Evolutionary conservation across 2,888 invertebrate species (phyloP).

Genomic region (Hecatera dysodea): DNA sequence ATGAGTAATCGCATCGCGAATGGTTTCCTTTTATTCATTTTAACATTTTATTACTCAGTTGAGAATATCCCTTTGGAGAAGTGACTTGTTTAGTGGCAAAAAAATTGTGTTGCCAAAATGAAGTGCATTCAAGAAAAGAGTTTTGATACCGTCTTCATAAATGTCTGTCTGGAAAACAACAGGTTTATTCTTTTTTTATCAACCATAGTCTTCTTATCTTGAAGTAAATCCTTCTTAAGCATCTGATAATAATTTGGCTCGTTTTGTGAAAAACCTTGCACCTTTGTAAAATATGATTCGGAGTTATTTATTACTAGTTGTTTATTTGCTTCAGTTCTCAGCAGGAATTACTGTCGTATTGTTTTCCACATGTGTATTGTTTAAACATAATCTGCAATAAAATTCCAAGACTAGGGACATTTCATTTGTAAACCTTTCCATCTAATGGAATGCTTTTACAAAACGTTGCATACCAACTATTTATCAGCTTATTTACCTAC

Average conservation of each 20-base stretch:
- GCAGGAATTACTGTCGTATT: slow-evolving; percentile 3
- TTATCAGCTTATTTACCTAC: slow-evolving; percentile 15
- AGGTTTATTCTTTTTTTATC: slow-evolving; percentile 47
- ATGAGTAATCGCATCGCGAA: slow-evolving; percentile 58
- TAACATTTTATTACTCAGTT: slow-evolving; percentile 51
- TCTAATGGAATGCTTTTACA: slow-evolving; percentile 4
- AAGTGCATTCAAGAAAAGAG: slow-evolving; percentile 46
- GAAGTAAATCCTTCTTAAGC: slow-evolving; percentile 25
- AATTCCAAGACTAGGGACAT: neutral
- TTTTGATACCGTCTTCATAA: slow-evolving; percentile 39
- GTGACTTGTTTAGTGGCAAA: slow-evolving; percentile 13
- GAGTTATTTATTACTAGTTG: slow-evolving; percentile 20
- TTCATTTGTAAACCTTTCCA: neutral
- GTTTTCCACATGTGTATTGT: slow-evolving; percentile 4
- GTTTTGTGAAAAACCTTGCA: slow-evolving; percentile 8
- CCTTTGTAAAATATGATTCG: neutral
- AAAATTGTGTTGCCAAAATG: slow-evolving; percentile 44
- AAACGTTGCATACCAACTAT: neutral
- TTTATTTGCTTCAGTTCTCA: neutral
- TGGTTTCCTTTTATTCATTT: slow-evolving; percentile 38
- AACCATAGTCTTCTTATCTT: slow-evolving; percentile 13
- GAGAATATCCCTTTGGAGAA: slow-evolving; percentile 3
- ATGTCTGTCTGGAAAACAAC: slow-evolving; percentile 58
- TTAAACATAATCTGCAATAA: slow-evolving; percentile 15
- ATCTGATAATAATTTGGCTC: slow-evolving; percentile 19